These are phyloP conservation scores for Pimephales promelas DNA, from an alignment of 2,113 vertebrate genomes.

Conservation along the genomic window DNA sequence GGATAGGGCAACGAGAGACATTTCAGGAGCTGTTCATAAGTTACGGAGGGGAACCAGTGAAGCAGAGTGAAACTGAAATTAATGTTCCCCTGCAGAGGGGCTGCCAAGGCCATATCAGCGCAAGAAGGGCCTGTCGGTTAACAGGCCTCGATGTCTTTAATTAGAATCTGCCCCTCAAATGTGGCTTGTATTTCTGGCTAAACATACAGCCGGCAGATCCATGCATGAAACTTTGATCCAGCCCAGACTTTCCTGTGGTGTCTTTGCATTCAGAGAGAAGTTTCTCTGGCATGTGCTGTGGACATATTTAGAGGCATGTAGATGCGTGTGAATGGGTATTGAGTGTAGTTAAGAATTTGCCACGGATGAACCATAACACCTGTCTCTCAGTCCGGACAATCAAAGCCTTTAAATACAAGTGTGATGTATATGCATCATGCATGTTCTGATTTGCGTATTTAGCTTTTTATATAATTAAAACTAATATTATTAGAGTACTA, in stretches of 20 bases:
- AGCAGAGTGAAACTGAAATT: conserved; percentile 17
- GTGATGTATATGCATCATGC: neutral
- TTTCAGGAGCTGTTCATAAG: neutral
- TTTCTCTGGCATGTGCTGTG: conserved; percentile 7
- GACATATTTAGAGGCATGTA: neutral
- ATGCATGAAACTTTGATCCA: neutral
- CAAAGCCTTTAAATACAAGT: neutral
- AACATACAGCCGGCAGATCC: neutral
- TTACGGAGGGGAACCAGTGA: neutral
- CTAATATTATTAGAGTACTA: too few species aligned
- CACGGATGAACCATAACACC: conserved; percentile 4
- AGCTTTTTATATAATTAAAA: too few species aligned
- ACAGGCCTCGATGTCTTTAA: conserved; percentile 58
- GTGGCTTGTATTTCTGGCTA: neutral
- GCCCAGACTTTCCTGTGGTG: conserved; percentile 13
- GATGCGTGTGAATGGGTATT: neutral
- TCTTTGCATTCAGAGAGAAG: neutral
- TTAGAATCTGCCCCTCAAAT: conserved; percentile 57
- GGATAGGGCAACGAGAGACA: conserved; percentile 13
- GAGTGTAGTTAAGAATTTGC: neutral
- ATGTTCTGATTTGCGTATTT: neutral
- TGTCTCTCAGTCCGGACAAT: neutral
- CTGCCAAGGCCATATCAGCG: conserved; percentile 39
- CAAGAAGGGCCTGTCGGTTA: conserved; percentile 19
- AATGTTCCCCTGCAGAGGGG: conserved; percentile 22